phyloP scores from a whole-genome alignment of 2,113 vertebrate species.

The Prietella phreatophila region DNA sequence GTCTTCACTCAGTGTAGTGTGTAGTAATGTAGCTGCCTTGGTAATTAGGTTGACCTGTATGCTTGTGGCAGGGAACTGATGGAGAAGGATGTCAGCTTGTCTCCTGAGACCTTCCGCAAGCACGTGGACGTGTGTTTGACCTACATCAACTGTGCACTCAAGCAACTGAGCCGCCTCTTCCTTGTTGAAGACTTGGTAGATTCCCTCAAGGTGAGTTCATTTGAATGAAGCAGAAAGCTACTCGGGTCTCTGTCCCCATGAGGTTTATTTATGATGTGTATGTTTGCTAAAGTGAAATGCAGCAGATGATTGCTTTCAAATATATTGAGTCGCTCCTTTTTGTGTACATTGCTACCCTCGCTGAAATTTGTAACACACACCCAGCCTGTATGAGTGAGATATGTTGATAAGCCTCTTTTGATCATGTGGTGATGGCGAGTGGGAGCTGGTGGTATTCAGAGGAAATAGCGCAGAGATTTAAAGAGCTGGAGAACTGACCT shows the following conservation, averaged over 20 bases:
- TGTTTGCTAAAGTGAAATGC: background rate
- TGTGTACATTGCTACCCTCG: too few relatives aligned
- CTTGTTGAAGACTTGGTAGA: conserved; percentile 89
- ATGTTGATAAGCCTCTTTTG: background rate
- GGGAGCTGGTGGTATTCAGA: conserved; percentile 16
- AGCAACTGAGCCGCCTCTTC: conserved; percentile 83
- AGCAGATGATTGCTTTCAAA: too few relatives aligned
- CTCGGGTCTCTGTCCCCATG: background rate
- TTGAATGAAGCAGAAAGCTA: background rate
- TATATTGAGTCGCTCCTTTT: background rate
- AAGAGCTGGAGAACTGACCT: conserved; percentile 43
- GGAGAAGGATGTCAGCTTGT: conserved; percentile 82
- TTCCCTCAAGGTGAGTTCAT: conserved; percentile 81
- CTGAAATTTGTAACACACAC: background rate
- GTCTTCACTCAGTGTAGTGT: background rate
- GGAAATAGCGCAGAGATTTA: conserved; percentile 18
- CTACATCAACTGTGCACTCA: conserved; percentile 81
- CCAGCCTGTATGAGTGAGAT: background rate
- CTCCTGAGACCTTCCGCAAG: conserved; percentile 85
- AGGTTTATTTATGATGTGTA: background rate
- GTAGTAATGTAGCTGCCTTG: background rate
- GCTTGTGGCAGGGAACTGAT: conserved; percentile 70
- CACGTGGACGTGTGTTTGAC: conserved; percentile 79
- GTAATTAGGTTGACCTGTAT: conserved; percentile 47
- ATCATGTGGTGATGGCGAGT: background rate